phyloP scores from a whole-genome alignment of 2,888 invertebrate genomes.

The Parthenolecanium corni region DNA sequence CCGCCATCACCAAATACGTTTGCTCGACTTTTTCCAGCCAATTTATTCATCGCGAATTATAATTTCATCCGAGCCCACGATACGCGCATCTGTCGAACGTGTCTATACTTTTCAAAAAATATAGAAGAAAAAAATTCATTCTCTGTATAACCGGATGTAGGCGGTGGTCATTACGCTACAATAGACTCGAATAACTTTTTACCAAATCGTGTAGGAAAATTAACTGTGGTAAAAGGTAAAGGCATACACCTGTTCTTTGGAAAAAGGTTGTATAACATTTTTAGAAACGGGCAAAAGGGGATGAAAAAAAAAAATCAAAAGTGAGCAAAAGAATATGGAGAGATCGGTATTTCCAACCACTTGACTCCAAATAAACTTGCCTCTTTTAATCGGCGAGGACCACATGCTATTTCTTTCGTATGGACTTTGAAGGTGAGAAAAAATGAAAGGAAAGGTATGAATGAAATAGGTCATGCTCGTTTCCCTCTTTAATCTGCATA shows the following conservation, averaged over 20 bases:
- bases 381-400: constrained; percentile 3
- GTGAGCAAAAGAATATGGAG: background rate
- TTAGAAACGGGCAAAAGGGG: background rate
- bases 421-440: background rate
- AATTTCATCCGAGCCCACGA: background rate
- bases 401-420: constrained; percentile 23
- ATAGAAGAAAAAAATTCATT: background rate
- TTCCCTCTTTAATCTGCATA: background rate
- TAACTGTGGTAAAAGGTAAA: constrained; percentile 14
- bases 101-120: background rate
- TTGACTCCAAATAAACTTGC: constrained; percentile 11
- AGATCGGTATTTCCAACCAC: constrained; percentile 17
- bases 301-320: too few relatives aligned
- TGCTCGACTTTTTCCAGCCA: background rate
- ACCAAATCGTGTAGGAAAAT: constrained; percentile 14
- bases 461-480: background rate
- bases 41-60: background rate
- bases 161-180: constrained; percentile 24
- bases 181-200: constrained; percentile 12
- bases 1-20: background rate
- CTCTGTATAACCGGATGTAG: constrained; percentile 19
- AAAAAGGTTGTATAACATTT: background rate
- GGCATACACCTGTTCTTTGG: constrained; percentile 7
- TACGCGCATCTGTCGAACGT: too few relatives aligned
- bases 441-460: constrained; percentile 5